Base-by-base conservation (phyloP, 2,113 vertebrate genomes). In the Sula dactylatra region DNA sequence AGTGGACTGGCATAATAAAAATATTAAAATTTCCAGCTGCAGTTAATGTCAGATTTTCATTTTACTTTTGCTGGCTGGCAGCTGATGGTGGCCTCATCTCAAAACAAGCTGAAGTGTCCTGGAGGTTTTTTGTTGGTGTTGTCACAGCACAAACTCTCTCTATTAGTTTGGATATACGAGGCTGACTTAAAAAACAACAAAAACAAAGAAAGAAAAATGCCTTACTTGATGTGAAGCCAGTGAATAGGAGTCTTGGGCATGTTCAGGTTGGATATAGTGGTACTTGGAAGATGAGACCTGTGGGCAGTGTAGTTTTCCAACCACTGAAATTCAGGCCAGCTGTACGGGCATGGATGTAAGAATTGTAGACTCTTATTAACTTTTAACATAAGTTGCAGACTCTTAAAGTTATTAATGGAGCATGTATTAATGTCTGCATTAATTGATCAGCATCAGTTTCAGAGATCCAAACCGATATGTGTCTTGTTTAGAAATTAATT, bases 1-100 rank as follows among this genome's bases (percentile, higher is more conserved):
- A 82, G 9, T 4, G 7, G 67, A 15, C 82, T 83, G 62, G 55
- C 69, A 74, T 72, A 70, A 93, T 34, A 74, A 79, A 64, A 92
- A 78, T 92, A 83, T 14, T 81, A 67, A 88, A 64, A 91, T 90
- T 86, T 92, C 76, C 90, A 97, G 86, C 90, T 94, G 82, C 80
- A 61, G 59, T 47, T 74, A 34, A 67, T 86, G 88, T 90, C 69
- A 70, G 61, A 54, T 61, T 94, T 82, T 73, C 32, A 44, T 91
- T 87, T 81, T 7, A 4, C 2, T 77, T 93, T 85, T 83, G 17
- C 74, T 93, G 62, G 27, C n/a, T 88, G 82, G 52, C 65, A 69
- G 40, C 79, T 86, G 65, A 20, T 56, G 56, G 44, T 82, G 38
- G 38, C 95, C 64, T 93, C 50, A 54, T 65, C 54, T 93, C 4